Base-by-base conservation (phyloP, 2,113 vertebrate genomes). In the Mustela lutreola region DNA sequence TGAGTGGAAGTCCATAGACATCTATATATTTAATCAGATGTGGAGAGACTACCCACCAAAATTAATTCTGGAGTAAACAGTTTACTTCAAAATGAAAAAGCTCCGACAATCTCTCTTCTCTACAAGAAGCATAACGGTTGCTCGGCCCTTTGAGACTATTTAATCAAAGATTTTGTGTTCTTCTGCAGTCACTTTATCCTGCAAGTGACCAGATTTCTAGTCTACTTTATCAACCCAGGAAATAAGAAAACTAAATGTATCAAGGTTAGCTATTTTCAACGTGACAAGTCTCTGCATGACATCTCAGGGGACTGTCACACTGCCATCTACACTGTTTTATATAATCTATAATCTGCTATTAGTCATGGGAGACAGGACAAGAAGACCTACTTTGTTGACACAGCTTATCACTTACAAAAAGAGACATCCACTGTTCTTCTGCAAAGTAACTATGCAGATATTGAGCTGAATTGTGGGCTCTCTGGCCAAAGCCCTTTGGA, bases 401-500 rank as follows among this genome's bases (percentile, higher is more conserved):
- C 60, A 67, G 28, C 16, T 96, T 89, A 56, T 89, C 60, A 50
- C 16, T 86, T 80, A 28, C 45, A 63, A 86, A 75, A 94, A 85
- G 5, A 11, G 1, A 4, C 95, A 73, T 2, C n/a, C 48, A 73
- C 24, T 50, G 0, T 60, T 87, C 36, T 91, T 96, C 31, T 65
- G 39, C 62, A 86, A 90, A 89, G 50, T 58, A 12, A 33, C 60
- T 42, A 84, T 42, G 4, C 1, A 2, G 2, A 89, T 89, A 85
- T 88, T 91, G 71, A 91, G 58, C 33, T 65, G 45, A n/a, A 82
- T 26, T 94, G 5, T 75, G 11, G 31, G 82, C 67, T 39, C 28
- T 31, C 65, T 95, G 2, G 45, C 18, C 15, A n/a, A 53, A 80
- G 33, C 0, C 80, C 11, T 26, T 94, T 97, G 65, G 96, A 97